Evolutionary conservation across 1,140 invertebrate genomes (phyloP), one percentile per base, ranked within the genome.

Genomic region (Mactra quadrangularis): DNA sequence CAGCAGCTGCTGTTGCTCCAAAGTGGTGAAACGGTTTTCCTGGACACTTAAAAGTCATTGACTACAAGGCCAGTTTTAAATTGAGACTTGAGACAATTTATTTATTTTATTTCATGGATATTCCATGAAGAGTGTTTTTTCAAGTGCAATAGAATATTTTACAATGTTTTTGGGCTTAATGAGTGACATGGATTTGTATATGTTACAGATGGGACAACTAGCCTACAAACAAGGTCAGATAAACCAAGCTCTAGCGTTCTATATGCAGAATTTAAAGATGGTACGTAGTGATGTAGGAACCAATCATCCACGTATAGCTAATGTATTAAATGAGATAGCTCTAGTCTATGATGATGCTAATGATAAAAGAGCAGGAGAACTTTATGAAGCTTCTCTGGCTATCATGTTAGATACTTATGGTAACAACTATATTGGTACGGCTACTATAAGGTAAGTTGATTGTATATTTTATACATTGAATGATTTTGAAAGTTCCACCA

Each of bases 301-400:
- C 15, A 74, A 53, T 31, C 86, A 89, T 60, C 89, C 89, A 22
- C 55, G 81, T n/a, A 79, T 74, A n/a, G 89, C 85, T 38, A 55
- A 27, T 9, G 74, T 90, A 31, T 62, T 90, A 3, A 87, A 87
- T 57, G 83, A 87, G 35, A 82, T 90, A 31, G 89, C 74, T 11
- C 52, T 89, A 9, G 89, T 90, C 4, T 90, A 88, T 82, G 87
- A 90, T 84, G 89, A 89, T 35, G 83, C 78, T 50, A 87, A 83
- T 68, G 83, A 87, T 45, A 25, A 62, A 17, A 35, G 86, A 33
- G 87, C 86, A 7, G 85, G 83, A 38, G 33, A 87, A 38, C 76
- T 90, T 17, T 89, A 86, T 27, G 87, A 90, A 70, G 74, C 75
- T 31, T 82, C 86, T 22, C 68, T 90, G 57, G 55, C 70, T 13